Conservation (phyloP, 92 coral and sea anemone species). For the Anthopleura xanthogrammica region DNA sequence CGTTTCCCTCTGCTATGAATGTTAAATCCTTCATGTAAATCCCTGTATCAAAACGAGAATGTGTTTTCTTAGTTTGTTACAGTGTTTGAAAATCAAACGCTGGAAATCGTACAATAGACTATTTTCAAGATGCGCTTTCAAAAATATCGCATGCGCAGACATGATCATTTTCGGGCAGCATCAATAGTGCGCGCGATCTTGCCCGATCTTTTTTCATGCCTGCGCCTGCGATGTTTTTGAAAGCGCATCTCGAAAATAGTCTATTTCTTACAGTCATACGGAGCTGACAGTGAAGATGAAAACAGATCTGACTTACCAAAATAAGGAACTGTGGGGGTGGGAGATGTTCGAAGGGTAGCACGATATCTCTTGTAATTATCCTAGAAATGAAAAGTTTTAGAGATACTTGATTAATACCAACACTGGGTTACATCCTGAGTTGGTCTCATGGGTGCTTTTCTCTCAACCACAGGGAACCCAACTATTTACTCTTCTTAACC, state of each 20-base stretch:
- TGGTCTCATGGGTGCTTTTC: not conserved
- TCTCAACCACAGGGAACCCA: too few species aligned
- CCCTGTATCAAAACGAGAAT: constrained; percentile 40
- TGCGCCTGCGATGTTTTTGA: not conserved
- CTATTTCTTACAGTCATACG: not conserved
- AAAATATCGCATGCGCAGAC: too few species aligned
- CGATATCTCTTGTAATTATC: constrained; percentile 94
- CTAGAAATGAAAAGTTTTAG: constrained; percentile 20
- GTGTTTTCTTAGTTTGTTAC: not conserved
- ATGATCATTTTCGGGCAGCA: not conserved
- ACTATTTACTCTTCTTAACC: too few species aligned
- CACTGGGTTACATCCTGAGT: not conserved
- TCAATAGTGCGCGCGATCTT: too few species aligned
- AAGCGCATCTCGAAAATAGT: too few species aligned
- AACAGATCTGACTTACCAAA: constrained; percentile 66
- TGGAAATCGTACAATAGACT: too few species aligned
- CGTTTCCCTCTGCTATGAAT: constrained; percentile 93
- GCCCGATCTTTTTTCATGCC: too few species aligned
- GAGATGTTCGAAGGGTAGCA: constrained; percentile 76
- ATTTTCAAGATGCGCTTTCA: too few species aligned
- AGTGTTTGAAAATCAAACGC: too few species aligned
- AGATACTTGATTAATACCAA: too few species aligned
- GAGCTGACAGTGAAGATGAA: not conserved
- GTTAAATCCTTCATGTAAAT: constrained; percentile 95
- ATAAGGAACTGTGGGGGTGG: constrained; percentile 97